Percentiles rank a stretch among this genome's conserved stretches.
Evolutionary conservation across 2,797 vertebrate species (phyloP).

Genomic region (Anisognathus igniventris): DNA sequence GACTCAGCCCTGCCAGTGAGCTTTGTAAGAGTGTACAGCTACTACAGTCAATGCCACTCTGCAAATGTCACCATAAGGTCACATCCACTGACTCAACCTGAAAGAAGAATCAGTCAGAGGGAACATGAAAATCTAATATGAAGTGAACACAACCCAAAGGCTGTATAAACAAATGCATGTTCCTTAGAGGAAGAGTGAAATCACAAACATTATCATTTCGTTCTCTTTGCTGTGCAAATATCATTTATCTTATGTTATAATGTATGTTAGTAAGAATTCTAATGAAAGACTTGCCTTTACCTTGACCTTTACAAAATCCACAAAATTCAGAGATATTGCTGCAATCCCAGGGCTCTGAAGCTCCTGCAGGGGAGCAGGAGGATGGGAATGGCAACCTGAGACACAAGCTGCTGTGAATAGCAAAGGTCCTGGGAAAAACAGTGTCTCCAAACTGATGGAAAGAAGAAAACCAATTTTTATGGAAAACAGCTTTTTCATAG

Average conservation of each 20-base stretch:
- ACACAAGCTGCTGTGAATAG: background rate
- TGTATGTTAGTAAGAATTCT: conserved; percentile 13
- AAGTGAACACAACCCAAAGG: background rate
- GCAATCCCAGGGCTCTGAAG: background rate
- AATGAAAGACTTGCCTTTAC: conserved; percentile 28
- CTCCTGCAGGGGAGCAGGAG: background rate
- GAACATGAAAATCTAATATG: conserved; percentile 31
- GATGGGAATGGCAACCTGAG: background rate
- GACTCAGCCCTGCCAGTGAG: background rate
- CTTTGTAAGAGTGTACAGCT: background rate
- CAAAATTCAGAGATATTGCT: background rate
- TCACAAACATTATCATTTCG: conserved; percentile 15
- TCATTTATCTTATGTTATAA: conserved; percentile 15
- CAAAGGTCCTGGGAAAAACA: background rate
- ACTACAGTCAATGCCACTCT: conserved; percentile 5
- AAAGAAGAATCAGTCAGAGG: conserved; percentile 21
- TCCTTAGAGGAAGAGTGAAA: conserved; percentile 2
- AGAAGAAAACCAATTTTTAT: background rate
- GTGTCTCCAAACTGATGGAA: background rate
- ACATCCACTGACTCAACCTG: conserved; percentile 19
- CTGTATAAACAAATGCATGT: background rate
- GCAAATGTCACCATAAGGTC: conserved; percentile 69
- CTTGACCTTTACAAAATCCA: conserved; percentile 49
- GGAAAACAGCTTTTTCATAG: background rate
- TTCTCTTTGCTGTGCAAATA: conserved; percentile 55